Conservation (phyloP, 2,113 vertebrate species). For the Charina bottae region DNA sequence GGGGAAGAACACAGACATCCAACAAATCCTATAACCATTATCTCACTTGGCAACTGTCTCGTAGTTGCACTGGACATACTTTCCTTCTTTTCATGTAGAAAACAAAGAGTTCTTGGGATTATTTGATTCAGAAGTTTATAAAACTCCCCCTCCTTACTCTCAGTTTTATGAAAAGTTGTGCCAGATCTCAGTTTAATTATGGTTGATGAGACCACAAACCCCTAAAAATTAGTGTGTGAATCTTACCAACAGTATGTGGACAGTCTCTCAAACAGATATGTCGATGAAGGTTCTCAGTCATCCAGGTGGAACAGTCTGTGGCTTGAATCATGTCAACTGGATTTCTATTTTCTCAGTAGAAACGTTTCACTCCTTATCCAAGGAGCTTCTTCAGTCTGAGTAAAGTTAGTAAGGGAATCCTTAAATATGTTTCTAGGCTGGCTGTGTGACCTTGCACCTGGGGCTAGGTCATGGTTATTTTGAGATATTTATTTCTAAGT, state of each 20-base stretch:
- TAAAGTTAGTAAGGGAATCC: no score
- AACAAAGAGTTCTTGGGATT: not conserved
- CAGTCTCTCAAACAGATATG: not conserved
- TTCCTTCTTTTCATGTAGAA: not conserved
- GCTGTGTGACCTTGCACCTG: no score
- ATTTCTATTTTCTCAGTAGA: no score
- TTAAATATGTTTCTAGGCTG: no score
- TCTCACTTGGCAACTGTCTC: not conserved
- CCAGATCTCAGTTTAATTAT: not conserved
- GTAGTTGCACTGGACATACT: not conserved
- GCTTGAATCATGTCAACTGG: no score
- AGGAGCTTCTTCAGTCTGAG: no score
- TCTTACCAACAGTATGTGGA: not conserved
- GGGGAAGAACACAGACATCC: not conserved
- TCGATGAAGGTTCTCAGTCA: no score
- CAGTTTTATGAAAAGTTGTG: not conserved
- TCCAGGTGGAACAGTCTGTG: no score
- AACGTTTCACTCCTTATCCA: no score
- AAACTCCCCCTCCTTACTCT: not conserved
- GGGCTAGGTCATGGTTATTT: no score
- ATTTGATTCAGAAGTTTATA: not conserved
- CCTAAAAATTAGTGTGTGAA: not conserved
- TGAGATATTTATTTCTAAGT: no score
- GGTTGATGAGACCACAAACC: not conserved
- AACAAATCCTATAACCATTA: not conserved